Base-by-base conservation (phyloP, 2,888 invertebrate genomes). In the Amphiduros pacificus region DNA sequence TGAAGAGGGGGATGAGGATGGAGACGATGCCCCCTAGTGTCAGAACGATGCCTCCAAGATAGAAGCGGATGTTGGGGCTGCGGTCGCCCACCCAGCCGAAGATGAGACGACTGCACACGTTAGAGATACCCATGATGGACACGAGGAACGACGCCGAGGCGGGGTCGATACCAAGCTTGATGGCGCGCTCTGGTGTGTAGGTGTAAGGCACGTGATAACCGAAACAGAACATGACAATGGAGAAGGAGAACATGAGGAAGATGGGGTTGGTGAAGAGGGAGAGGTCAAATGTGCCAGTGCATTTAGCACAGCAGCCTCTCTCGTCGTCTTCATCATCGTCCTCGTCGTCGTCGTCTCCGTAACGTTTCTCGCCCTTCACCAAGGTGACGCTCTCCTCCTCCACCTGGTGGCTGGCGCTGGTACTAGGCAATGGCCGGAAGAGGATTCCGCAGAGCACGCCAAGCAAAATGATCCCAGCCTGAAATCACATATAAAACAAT, bases 191-290 rank as follows among this genome's bases (percentile, higher is more conserved):
- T 1, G 67, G 62, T 4, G 63, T 60, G 41, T 58, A 67, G 11
- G 65, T 65, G 56, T 65, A 67, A 5, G 67, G 67, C 24, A 65
- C 65, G 40, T 67, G 67, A 56, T 67, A 67, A 26, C 67, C 67
- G 44, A 67, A 63, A 28, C 55, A 55, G 63, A 67, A 67, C 4
- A 60, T 22, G 11, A 59, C 27, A 28, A 67, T 55, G 3, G 55
- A 41, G 22, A 53, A n/a, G 36, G 61, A 54, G 55, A 50, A 63
- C 11, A 65, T 24, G 24, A 50, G 29, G 51, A 62, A 62, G 32
- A 60, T 44, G 17, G 64, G 64, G 50, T 60, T 66, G 27, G 29
- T 48, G 22, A 57, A 48, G 2, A 61, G 51, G 20, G 36, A 36
- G 50, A 56, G 50, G 32, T 61, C 61, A 28, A 61, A 57, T 1